These are phyloP conservation scores for Atopsyche davidsoni DNA, from an alignment of 1,140 invertebrate species.

Conservation along the genomic window DNA sequence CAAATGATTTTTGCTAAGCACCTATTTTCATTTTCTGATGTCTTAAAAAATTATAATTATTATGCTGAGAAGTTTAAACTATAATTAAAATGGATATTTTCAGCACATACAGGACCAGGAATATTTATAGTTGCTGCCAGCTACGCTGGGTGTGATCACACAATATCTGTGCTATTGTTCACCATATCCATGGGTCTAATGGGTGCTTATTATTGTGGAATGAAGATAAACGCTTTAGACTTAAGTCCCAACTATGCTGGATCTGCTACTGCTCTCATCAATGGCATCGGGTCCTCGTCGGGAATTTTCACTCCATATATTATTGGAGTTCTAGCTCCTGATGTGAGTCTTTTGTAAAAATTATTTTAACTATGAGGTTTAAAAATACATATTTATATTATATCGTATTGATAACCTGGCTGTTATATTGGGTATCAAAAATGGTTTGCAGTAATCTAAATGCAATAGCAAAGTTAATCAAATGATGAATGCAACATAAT, in stretches of 20 bases:
- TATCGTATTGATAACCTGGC: too few species aligned
- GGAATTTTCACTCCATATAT: constrained; percentile 73
- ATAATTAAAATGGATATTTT: constrained; percentile 32
- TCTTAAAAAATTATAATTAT: not conserved
- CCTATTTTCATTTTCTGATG: not conserved
- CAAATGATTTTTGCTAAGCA: too few species aligned
- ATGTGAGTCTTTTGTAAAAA: constrained; percentile 50
- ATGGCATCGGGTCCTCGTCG: constrained; percentile 74
- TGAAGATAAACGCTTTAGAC: constrained; percentile 77
- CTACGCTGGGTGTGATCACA: constrained; percentile 68
- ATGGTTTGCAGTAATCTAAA: too few species aligned
- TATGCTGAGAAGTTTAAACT: too few species aligned
- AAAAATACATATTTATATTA: too few species aligned
- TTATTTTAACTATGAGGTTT: too few species aligned
- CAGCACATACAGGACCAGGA: constrained; percentile 66
- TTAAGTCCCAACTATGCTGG: constrained; percentile 78
- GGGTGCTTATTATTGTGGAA: constrained; percentile 69
- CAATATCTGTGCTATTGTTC: constrained; percentile 58
- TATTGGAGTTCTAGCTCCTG: constrained; percentile 67
- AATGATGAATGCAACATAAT: too few species aligned
- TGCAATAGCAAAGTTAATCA: too few species aligned
- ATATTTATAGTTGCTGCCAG: constrained; percentile 74
- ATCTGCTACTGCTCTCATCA: constrained; percentile 76
- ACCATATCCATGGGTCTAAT: constrained; percentile 67
- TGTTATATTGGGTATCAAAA: too few species aligned